phyloP scores from a whole-genome alignment of 2,797 vertebrate genomes.

The Crenichthys baileyi region DNA sequence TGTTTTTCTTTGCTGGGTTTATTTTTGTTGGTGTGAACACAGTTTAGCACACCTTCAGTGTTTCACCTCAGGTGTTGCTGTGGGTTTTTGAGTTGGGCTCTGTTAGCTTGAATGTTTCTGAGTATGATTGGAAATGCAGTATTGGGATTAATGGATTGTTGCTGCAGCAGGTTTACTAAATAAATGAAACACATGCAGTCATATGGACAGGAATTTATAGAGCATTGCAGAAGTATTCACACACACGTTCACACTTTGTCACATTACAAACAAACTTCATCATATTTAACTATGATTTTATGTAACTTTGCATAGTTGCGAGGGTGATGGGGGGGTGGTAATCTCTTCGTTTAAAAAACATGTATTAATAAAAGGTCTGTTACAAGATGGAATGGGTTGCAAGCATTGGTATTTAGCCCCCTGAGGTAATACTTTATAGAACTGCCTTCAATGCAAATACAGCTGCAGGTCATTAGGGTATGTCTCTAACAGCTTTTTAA shows the following conservation, averaged over 20 bases:
- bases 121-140: conserved; percentile 8
- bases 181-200: background rate
- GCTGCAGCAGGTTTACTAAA: background rate
- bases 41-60: background rate
- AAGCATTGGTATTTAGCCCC: background rate
- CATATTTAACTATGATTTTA: too few relatives aligned
- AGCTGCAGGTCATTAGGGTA: background rate
- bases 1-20: conserved; percentile 33
- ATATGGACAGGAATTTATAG: background rate
- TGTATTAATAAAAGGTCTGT: background rate
- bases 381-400: background rate
- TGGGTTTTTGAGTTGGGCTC: conserved; percentile 2
- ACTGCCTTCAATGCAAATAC: background rate
- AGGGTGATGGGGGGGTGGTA: too few relatives aligned
- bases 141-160: background rate
- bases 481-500: background rate
- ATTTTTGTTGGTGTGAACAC: conserved; percentile 4
- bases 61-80: conserved; percentile 3
- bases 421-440: background rate
- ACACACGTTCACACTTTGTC: too few relatives aligned
- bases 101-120: conserved; percentile 26
- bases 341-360: background rate
- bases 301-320: too few relatives aligned
- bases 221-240: background rate
- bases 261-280: too few relatives aligned